Base-by-base conservation (phyloP, 2,113 vertebrate genomes). In the Colinus virginianus region DNA sequence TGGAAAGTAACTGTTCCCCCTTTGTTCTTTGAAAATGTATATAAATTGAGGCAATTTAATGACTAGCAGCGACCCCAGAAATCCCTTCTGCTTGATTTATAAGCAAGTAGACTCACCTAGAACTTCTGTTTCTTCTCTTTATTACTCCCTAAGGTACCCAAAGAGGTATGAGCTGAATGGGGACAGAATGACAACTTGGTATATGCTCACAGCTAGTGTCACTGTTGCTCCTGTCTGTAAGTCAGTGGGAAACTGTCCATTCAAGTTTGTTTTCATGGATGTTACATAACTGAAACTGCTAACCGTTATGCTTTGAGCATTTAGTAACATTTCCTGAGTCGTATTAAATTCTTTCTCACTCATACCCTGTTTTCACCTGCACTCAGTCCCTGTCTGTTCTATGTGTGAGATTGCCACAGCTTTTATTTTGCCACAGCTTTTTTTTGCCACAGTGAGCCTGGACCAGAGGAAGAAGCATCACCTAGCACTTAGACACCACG, bases 101-200 rank as follows among this genome's bases (percentile, higher is more conserved):
- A 67, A 90, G 61, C 32, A 42, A 20, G 40, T 8, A 13, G 32
- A 46, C 21, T 56, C 10, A 23, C 10, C 9, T 22, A 38, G 23
- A 49, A 79, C 62, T 42, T 86, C 93, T 11, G 21, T 59, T 84
- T 88, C 70, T 88, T 85, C 67, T 89, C 67, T 76, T 88, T 95
- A 8, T 91, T 90, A 98, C 83, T 98, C 66, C 95, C 75, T 3
- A 70, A 99, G 99, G 98, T 99, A 66, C 98, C 99, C n/a, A 98
- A 98, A 97, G 98, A 99, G 98, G 99, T 99, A 98, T 92, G 97
- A 25, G n/a, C 96, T 93, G 62, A 77, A 51, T 0, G 8, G 43
- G 94, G 91, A 78, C 90, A 66, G 78, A 63, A 0, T 92, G 88
- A 69, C 81, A 74, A 6, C 79, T 95, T 90, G 78, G 34, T 85